These are phyloP conservation scores for Sebastes wilsoni DNA, from an alignment of 2,797 vertebrate species.

Conservation along the genomic window DNA sequence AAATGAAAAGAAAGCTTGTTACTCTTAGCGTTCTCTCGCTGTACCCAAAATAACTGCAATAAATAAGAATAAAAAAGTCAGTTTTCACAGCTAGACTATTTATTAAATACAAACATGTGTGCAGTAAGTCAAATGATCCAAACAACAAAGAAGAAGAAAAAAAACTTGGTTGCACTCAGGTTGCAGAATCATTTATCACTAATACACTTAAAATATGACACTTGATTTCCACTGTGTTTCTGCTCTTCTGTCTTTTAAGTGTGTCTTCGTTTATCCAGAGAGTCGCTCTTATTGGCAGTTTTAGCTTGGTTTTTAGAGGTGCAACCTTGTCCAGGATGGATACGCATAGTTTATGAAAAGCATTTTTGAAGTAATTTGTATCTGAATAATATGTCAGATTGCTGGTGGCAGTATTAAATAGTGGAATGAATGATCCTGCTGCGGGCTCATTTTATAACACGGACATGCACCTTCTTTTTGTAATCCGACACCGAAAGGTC, in stretches of 20 bases:
- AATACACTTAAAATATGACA: not conserved
- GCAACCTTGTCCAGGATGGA: not conserved
- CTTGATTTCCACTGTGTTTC: not conserved
- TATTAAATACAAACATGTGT: not conserved
- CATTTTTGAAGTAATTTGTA: not conserved
- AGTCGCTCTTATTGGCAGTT: not conserved
- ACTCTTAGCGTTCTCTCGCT: not conserved
- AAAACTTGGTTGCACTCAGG: not conserved
- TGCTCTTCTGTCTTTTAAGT: not conserved
- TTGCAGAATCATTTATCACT: not conserved
- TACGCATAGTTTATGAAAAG: not conserved
- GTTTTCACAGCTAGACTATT: not conserved
- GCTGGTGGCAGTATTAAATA: not conserved
- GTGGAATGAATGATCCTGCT: not conserved
- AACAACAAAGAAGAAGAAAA: not conserved
- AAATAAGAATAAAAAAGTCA: not conserved
- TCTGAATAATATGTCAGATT: not conserved
- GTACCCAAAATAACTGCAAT: not conserved
- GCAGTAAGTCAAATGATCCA: not conserved
- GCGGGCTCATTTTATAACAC: not conserved
- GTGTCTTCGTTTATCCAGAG: not conserved
- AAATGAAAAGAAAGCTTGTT: constrained; percentile 2
- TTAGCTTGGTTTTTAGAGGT: not conserved
- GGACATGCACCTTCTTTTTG: not conserved
- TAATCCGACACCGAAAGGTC: accelerated